Evolutionary conservation across 2,113 vertebrate genomes (phyloP).

Genomic region (Rhynchomys soricoides): DNA sequence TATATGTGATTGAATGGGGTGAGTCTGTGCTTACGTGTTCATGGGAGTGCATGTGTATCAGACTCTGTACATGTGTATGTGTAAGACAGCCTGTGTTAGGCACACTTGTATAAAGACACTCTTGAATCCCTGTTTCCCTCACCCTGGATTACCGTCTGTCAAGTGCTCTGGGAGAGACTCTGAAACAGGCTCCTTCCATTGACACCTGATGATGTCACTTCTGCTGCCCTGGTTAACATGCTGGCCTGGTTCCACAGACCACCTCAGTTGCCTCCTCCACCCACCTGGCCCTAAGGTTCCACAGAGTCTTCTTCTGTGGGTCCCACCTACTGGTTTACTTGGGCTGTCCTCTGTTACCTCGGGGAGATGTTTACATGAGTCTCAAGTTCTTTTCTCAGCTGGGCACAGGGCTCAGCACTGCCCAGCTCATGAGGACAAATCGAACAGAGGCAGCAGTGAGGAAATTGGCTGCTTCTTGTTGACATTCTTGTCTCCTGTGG

Average conservation of each 20-base stretch:
- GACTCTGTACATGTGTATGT: no score
- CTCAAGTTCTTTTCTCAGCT: background rate
- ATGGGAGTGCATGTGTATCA: background rate
- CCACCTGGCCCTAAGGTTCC: background rate
- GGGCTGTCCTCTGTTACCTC: background rate
- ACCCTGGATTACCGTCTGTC: background rate
- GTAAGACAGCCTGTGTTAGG: background rate
- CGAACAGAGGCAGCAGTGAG: background rate
- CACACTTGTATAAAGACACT: background rate
- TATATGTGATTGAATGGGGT: background rate
- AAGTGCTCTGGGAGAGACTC: background rate
- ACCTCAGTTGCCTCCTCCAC: background rate
- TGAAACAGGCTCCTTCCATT: background rate
- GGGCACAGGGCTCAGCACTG: background rate
- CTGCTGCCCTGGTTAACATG: accelerated
- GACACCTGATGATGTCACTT: background rate
- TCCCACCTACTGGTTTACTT: background rate
- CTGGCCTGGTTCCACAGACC: background rate
- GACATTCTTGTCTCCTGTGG: accelerated
- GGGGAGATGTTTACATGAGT: background rate
- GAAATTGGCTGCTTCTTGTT: accelerated
- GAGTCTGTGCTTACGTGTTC: no score
- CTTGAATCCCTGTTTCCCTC: no score
- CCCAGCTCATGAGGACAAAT: background rate
- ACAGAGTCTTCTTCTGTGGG: slow-evolving; percentile 31